A percentile compares a stretch with the other conserved stretches of the same genome.
Conservation (phyloP, 2,113 vertebrate genomes). For the Cebidichthys violaceus region DNA sequence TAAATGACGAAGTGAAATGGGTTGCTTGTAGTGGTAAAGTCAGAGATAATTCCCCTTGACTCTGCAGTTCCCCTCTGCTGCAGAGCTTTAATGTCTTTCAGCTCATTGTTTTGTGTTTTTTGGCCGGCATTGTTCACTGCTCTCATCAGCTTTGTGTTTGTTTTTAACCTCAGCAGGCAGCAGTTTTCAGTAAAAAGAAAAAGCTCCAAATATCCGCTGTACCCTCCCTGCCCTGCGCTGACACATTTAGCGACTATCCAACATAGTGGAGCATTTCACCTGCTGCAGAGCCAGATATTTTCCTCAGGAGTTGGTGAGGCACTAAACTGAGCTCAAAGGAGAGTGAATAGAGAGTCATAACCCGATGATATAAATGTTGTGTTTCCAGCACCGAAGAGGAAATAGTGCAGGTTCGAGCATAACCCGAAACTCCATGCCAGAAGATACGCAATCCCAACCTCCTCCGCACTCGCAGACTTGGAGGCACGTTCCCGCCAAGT, state of each 20-base stretch:
- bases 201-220: neutral
- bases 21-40: neutral
- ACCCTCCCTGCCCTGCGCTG: neutral
- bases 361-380: neutral
- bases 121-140: neutral
- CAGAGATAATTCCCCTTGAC: neutral
- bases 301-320: neutral
- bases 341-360: neutral
- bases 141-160: neutral
- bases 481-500: neutral
- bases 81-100: neutral
- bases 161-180: constrained; percentile 11
- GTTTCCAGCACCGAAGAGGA: neutral
- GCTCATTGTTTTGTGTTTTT: constrained; percentile 20
- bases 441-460: neutral
- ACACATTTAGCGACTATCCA: neutral
- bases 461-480: neutral
- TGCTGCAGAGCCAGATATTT: constrained; percentile 10
- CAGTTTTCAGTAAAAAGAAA: neutral
- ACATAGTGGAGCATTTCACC: neutral
- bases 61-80: neutral
- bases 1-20: neutral
- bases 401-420: neutral
- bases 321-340: neutral
- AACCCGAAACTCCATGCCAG: neutral